Base-by-base conservation (phyloP, 1,140 invertebrate genomes). In the Hylaeus volcanicus region DNA sequence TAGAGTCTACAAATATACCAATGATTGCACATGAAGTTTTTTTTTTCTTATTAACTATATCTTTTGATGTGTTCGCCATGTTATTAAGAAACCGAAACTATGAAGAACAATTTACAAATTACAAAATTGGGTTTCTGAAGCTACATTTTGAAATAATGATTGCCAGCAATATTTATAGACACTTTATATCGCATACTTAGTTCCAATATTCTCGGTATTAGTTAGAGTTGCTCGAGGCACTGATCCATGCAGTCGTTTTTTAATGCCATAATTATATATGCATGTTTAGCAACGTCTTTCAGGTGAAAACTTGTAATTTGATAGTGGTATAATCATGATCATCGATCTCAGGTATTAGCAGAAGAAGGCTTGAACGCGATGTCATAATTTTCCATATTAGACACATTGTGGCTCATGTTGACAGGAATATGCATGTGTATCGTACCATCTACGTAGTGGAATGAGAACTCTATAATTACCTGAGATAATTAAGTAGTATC, bases 381-480 rank as follows among this genome's bases (percentile, higher is more conserved):
- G 11, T n/a, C 11, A 15, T 41, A 63, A 64, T 74, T 53, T 64
- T 63, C 5, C 12, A 15, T 53, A 41, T 64, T 26, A 43, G 37
- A 74, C 9, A 74, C 53, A 64, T 74, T 53, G 51, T n/a, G 14
- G 37, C 14, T 39, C 45, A 0, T 12, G 58, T 63, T 48, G n/a
- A 48, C 60, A 5, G 45, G 14, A 48, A 37, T 14, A 26, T n/a
- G n/a, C 37, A 15, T 8, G 51, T 5, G 60, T 51, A 63, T 74
- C 45, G 12, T 51, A n/a, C 14, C 60, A 12, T 48, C 41, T 63
- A 37, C 26, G 3, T 15, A 3, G n/a, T 3, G 14, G 12, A 11
- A 6, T 39, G 6, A 60, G 14, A 41, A 26, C 6, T 74, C 56
- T 26, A 74, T 63, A 64, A 74, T 74, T 51, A 64, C 41, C 37